Evolutionary conservation across 1,140 invertebrate genomes (phyloP).

Genomic region (Uloborus diversus): DNA sequence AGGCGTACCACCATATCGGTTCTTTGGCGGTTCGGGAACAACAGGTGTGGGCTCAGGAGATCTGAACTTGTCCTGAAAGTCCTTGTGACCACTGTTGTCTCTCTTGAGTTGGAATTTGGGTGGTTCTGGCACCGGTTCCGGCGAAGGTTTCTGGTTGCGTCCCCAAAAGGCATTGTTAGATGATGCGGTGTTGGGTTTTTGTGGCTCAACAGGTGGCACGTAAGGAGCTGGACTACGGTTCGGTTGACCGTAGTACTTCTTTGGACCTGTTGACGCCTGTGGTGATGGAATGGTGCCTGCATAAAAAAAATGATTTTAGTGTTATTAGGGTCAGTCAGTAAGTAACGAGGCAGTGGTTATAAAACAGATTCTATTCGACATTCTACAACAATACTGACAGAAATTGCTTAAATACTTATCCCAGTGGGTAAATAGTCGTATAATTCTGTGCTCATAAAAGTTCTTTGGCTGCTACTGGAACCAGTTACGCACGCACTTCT

Average conservation of each 20-base stretch:
- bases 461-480: no score
- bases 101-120: conserved; percentile 25
- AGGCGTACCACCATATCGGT: conserved; percentile 81
- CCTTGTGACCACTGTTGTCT: conserved; percentile 31
- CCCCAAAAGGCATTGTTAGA: conserved; percentile 10
- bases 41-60: not conserved
- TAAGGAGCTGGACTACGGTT: conserved; percentile 38
- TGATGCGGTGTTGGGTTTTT: no score
- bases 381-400: no score
- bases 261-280: conserved; percentile 6
- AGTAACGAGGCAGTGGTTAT: no score
- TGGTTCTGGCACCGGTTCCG: conserved; percentile 2
- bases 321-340: no score
- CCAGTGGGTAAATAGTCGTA: no score
- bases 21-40: conserved; percentile 1
- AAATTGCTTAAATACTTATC: no score
- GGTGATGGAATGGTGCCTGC: not conserved
- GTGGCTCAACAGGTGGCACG: not conserved
- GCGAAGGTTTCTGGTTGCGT: not conserved
- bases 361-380: no score
- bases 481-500: no score
- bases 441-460: no score
- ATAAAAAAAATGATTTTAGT: no score
- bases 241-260: conserved; percentile 20
- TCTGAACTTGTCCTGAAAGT: not conserved